These are phyloP conservation scores for Ptiloglossa arizonensis DNA, from an alignment of 1,140 invertebrate species.

Conservation along the genomic window DNA sequence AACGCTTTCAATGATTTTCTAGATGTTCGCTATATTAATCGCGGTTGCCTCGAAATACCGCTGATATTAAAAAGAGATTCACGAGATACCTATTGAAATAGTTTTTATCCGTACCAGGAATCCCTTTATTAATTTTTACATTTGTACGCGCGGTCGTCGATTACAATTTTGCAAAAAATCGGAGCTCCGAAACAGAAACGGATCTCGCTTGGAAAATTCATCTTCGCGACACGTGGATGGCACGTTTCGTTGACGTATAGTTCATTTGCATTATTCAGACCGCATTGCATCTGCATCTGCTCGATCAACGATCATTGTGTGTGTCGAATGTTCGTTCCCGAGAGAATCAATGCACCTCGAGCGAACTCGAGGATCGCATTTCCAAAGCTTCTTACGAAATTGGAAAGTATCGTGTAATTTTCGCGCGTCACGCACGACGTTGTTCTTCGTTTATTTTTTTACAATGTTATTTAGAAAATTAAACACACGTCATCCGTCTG, in stretches of 20 bases:
- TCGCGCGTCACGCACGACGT: too few relatives aligned
- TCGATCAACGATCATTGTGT: constrained; percentile 52
- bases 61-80: background rate
- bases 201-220: constrained; percentile 36
- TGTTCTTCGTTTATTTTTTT: too few relatives aligned
- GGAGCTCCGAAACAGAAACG: background rate
- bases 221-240: constrained; percentile 30
- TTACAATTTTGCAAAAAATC: constrained; percentile 25
- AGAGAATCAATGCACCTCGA: constrained; percentile 22
- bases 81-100: background rate
- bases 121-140: background rate
- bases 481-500: too few relatives aligned
- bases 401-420: background rate
- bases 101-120: background rate
- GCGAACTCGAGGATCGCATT: constrained; percentile 20
- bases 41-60: background rate
- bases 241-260: constrained; percentile 38
- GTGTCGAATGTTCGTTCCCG: constrained; percentile 24
- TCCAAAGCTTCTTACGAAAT: background rate
- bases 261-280: constrained; percentile 57
- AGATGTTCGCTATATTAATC: background rate
- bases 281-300: constrained; percentile 54
- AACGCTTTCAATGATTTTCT: too few relatives aligned
- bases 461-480: too few relatives aligned
- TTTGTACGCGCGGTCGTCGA: background rate